Evolutionary conservation across 1,140 invertebrate genomes (phyloP).

Genomic region (Rhopalosiphum padi): DNA sequence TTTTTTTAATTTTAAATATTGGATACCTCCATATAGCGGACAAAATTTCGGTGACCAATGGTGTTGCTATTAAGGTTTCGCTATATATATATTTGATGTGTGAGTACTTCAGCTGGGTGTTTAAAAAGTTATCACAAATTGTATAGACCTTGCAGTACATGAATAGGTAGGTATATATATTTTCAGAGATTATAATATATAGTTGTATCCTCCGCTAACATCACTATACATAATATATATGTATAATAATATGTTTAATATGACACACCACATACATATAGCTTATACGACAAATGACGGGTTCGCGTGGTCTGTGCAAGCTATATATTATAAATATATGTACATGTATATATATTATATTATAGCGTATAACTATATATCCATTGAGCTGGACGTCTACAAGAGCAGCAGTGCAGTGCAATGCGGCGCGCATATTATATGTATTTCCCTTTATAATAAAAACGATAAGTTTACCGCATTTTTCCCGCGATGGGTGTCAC

Average conservation of each 20-base stretch:
- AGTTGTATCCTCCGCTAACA: neutral
- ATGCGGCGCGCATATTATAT: neutral
- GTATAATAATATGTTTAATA: too few species aligned
- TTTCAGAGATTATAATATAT: neutral
- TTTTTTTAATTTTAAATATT: too few species aligned
- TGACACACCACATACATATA: neutral
- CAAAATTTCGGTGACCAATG: too few species aligned
- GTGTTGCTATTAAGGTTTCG: too few species aligned
- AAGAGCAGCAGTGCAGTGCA: too few species aligned
- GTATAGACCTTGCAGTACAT: too few species aligned
- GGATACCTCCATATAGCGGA: too few species aligned
- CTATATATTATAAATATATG: neutral
- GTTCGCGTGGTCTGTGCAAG: neutral
- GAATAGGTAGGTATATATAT: neutral
- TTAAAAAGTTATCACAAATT: neutral
- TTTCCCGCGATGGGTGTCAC: neutral
- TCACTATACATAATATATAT: too few species aligned
- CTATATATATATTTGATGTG: too few species aligned
- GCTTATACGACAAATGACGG: neutral
- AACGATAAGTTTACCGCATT: slow-evolving; percentile 2
- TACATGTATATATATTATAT: too few species aligned
- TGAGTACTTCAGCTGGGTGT: neutral
- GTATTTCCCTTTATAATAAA: neutral
- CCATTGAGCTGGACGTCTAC: neutral
- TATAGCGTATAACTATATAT: neutral